Base-by-base conservation (phyloP, 2,797 vertebrate species). In the Cuniculus paca region DNA sequence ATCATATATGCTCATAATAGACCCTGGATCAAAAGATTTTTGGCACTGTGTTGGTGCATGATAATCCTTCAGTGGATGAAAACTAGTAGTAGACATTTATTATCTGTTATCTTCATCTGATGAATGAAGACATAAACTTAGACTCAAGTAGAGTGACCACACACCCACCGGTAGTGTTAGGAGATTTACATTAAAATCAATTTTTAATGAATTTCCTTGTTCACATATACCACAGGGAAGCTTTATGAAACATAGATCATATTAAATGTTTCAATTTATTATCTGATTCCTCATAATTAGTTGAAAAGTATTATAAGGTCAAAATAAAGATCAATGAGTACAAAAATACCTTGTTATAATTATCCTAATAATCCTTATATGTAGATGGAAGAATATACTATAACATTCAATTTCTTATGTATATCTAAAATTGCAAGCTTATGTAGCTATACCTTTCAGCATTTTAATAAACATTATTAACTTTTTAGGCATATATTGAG, bases 1-100 rank as follows among this genome's bases (percentile, higher is more conserved):
- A 26, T 13, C 10, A n/a, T 11, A 6, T 24, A 10, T 6, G 8
- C 12, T 58, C 19, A 77, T 2, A 16, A 31, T 3, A 6, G 3
- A 28, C 4, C 24, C 28, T 8, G 5, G 5, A 17, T 50, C 34
- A 58, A 6, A 50, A 34, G 39, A 3, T 52, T n/a, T 19, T 79
- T 22, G 50, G 22, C 14, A 63, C 48, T 56, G 17, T 34, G 6
- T 54, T 68, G 8, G 6, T 3, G 50, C 10, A 17, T 20, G 14
- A 14, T 26, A 36, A 42, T 79, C 1, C 12, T 19, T 75, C 22
- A 26, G 36, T 52, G 56, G 11, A 61, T 28, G n/a, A 48, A 39
- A 19, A 22, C 61, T 83, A 12, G 36, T 36, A 58, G 56, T 28
- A 84, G 31, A 20, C 36, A 60, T 1, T 22, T 80, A 28, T 50